These are phyloP conservation scores for Petrosia ficiformis DNA, from an alignment of 37 sponge, comb jelly and placozoan species.

Conservation along the genomic window DNA sequence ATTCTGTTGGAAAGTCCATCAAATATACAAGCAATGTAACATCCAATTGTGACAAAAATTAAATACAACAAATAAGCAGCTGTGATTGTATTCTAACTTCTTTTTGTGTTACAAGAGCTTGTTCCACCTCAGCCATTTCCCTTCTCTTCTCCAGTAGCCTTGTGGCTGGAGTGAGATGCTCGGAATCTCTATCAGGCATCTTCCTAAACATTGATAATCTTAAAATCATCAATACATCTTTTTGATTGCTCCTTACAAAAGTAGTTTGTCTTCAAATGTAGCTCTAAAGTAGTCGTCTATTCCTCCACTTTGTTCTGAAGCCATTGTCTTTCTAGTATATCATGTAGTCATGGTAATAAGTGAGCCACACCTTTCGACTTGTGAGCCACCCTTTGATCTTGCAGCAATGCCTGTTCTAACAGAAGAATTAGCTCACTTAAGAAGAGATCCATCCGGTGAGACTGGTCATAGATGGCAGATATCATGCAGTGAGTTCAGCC, in stretches of 20 bases:
- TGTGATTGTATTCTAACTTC: constrained; percentile 48
- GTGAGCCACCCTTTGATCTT: neutral
- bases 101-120: constrained; percentile 81
- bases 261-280: constrained; percentile 92
- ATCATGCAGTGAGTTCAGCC: constrained; percentile 65
- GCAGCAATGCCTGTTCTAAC: constrained; percentile 57
- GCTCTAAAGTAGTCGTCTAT: constrained; percentile 93
- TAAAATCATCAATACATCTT: neutral
- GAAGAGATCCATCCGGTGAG: neutral
- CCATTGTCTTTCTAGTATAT: too few relatives aligned
- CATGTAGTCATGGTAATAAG: neutral
- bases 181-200: constrained; percentile 94
- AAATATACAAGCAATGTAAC: too few relatives aligned
- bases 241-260: constrained; percentile 70
- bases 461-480: constrained; percentile 70
- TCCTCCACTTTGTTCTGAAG: constrained; percentile 24
- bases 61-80: constrained; percentile 1
- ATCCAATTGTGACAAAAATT: neutral
- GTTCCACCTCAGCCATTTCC: constrained; percentile 92
- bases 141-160: constrained; percentile 94
- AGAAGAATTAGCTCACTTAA: constrained; percentile 65
- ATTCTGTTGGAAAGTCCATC: neutral
- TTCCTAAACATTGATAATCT: constrained; percentile 40
- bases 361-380: too few relatives aligned
- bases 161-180: constrained; percentile 95